A percentile compares a stretch with the other conserved stretches of the same genome.
These are phyloP conservation scores for Penaeus japonicus DNA, from an alignment of 1,140 invertebrate species.

Conservation along the genomic window DNA sequence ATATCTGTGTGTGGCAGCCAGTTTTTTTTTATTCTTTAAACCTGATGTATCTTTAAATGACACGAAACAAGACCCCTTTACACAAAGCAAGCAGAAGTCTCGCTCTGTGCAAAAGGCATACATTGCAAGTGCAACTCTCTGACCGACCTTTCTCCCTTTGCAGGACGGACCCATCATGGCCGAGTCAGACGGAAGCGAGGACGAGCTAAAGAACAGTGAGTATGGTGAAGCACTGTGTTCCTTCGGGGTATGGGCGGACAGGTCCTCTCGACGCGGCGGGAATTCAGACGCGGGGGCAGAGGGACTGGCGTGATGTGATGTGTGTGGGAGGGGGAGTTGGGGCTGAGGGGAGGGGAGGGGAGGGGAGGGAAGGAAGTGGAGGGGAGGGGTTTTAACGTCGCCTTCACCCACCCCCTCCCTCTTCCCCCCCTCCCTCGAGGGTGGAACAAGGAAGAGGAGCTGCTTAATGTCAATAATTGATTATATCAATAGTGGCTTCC, in stretches of 20 bases:
- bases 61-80: no score
- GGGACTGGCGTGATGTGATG: background rate
- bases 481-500: no score
- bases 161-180: slow-evolving; percentile 38
- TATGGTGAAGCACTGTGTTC: background rate
- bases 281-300: background rate
- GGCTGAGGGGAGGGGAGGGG: background rate
- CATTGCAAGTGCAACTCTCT: no score
- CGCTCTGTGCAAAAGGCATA: no score
- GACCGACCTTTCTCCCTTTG: background rate
- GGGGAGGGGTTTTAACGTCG: background rate
- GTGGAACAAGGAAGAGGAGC: no score
- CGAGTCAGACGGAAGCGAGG: slow-evolving; percentile 45
- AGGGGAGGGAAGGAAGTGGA: background rate
- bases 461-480: no score
- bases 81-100: no score
- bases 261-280: background rate
- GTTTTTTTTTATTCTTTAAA: background rate
- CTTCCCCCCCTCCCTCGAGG: no score
- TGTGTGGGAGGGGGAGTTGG: background rate
- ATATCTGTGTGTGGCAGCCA: background rate
- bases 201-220: slow-evolving; percentile 50
- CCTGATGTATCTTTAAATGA: background rate
- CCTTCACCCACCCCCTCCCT: no score
- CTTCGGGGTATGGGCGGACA: background rate